Evolutionary conservation across 2,113 vertebrate species (phyloP), one percentile per base, ranked within the genome.

Genomic region (Carettochelys insculpta): DNA sequence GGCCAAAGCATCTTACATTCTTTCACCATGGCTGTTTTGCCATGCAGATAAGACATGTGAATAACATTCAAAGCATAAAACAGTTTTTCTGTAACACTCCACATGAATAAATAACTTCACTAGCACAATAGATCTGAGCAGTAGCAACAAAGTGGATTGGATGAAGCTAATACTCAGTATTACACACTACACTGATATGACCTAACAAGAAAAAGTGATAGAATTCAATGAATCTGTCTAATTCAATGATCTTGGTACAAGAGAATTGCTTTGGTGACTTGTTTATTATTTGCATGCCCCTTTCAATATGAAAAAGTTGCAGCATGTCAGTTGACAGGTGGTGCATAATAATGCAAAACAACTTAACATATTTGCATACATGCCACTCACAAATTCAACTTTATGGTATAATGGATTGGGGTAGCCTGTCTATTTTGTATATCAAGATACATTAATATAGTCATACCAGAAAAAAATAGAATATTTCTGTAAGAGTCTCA

Each of bases 21-120:
- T 68, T 20, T 19, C 61, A 11, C 43, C 6, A 45, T 43, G 71
- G 81, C 83, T 3, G 7, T 45, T 45, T 29, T 75, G 41, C 71
- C 41, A 5, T 7, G 1, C 1, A 0, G 29, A n/a, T 77, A 77
- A 14, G 2, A 2, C 3, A 0, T 2, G 3, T 11, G 41, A 75
- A 45, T 8, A 75, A 65, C 31, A 65, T 8, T 17, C 24, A 75
- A 75, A 45, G 71, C 38, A 75, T 75, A 75, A 75, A 75, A 68
- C 45, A 22, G 4, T 43, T 75, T 75, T 14, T 25, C 71, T 45
- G 24, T 75, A 43, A 75, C 71, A 75, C 45, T 75, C 41, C 24
- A 45, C 4, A 45, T 45, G 19, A 75, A 75, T 75, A 75, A 75
- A 75, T 75, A 75, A 73, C 41, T 45, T 75, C 41, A 75, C 41